Base-by-base conservation (phyloP, 2,888 invertebrate species). In the Ichneumoninae sp. region DNA sequence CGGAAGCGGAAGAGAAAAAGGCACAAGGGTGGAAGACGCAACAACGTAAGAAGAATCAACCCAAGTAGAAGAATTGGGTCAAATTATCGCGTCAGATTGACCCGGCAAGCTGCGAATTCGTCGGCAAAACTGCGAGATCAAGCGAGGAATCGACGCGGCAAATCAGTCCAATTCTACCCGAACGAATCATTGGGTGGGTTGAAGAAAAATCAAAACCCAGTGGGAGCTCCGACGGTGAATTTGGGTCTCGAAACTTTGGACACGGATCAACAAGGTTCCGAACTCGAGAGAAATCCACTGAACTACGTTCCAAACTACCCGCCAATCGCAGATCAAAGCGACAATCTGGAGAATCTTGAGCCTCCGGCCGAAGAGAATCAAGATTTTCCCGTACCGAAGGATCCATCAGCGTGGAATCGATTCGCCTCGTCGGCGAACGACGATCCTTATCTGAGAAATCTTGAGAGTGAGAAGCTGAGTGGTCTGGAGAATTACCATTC, bases 1-100 rank as follows among this genome's bases (percentile, higher is more conserved):
- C 76, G 69, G n/a, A 88, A 82, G 65, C 86, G 72, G 52, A 89
- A 87, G 40, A 75, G 74, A 44, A 88, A 82, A 82, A 84, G 88
- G 75, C 78, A 77, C 22, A 70, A 80, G 62, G 54, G 16, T 26
- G n/a, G 30, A 3, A 26, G 26, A 57, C 54, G 10, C 7, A 44
- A 66, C 1, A 44, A 66, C 5, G 54, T 85, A 36, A 86, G 66
- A 10, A 79, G 57, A 85, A 84, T 26, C 13, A 69, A 68, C 19
- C 60, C 76, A 3, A 85, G 88, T 52, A 82, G 82, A 57, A 86
- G 86, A 30, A 50, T 44, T 52, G 19, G 75, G 57, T 13, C 30
- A 52, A 22, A 80, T 60, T 70, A 76, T n/a, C 80, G 78, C n/a
- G 82, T 86, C 2, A 83, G 90, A 83, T 80, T 86, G 22, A 19